Evolutionary conservation across 2,797 vertebrate species (phyloP).

Genomic region (Euphonia xanthogaster): DNA sequence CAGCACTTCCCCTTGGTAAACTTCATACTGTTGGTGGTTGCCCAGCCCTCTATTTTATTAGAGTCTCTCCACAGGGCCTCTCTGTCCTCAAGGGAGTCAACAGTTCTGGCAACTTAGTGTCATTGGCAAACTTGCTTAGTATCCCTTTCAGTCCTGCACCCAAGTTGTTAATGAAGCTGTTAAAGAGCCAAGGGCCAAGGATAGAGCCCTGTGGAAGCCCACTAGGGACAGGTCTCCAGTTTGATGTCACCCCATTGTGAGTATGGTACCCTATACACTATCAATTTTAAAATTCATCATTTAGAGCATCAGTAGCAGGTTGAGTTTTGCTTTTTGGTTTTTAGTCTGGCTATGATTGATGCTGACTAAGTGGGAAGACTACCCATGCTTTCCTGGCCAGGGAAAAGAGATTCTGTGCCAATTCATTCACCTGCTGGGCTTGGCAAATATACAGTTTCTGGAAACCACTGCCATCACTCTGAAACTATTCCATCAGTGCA

Average conservation of each 20-base stretch:
- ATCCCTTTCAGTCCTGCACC: not conserved
- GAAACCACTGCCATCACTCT: not conserved
- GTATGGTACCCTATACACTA: not conserved
- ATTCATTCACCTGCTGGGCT: not conserved
- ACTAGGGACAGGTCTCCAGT: not conserved
- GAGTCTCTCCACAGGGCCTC: not conserved
- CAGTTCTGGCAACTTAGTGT: not conserved
- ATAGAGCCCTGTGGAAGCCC: not conserved
- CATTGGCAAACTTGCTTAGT: not conserved
- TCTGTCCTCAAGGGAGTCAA: fast-evolving
- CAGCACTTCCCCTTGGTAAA: not conserved
- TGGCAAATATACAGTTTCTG: not conserved
- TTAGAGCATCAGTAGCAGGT: not conserved
- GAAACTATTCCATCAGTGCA: fast-evolving
- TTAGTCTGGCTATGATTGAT: not conserved
- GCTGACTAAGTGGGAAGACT: not conserved
- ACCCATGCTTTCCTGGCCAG: not conserved
- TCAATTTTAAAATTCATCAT: not conserved
- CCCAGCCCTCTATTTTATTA: not conserved
- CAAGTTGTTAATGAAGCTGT: not conserved
- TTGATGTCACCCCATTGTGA: not conserved
- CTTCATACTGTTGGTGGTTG: not conserved
- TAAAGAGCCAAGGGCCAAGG: not conserved
- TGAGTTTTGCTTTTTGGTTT: not conserved
- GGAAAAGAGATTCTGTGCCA: not conserved